A percentile compares a stretch with the other conserved stretches of the same genome.
These are phyloP conservation scores for Pararge aegeria DNA, from an alignment of 1,140 invertebrate species.

Conservation along the genomic window DNA sequence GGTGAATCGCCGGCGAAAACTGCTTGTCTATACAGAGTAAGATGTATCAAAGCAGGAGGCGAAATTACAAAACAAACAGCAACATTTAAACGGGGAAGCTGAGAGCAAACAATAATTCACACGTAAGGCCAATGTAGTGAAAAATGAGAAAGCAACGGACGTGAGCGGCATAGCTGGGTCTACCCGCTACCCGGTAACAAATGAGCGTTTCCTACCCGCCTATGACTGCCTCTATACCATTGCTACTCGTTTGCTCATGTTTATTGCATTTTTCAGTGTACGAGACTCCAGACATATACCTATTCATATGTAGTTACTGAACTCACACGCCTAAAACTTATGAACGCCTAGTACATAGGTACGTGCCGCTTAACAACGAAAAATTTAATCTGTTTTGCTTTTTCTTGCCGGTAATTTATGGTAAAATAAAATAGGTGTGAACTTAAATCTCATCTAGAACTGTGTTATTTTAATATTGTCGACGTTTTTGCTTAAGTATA, in stretches of 20 bases:
- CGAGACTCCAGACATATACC: not conserved
- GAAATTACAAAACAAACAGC: slow-evolving; percentile 22
- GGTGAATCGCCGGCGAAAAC: too few species aligned
- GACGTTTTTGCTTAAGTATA: too few species aligned
- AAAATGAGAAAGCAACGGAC: slow-evolving; percentile 73
- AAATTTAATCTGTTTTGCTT: too few species aligned
- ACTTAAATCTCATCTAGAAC: too few species aligned
- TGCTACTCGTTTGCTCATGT: slow-evolving; percentile 8
- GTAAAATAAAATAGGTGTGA: too few species aligned
- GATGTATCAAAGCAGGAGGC: not conserved
- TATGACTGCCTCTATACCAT: slow-evolving; percentile 19
- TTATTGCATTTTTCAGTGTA: slow-evolving; percentile 21
- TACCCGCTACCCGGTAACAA: slow-evolving; percentile 56
- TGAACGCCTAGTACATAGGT: too few species aligned
- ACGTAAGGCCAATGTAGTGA: slow-evolving; percentile 78
- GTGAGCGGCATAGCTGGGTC: slow-evolving; percentile 59
- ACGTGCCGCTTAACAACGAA: too few species aligned
- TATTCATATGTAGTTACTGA: not conserved
- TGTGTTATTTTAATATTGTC: too few species aligned
- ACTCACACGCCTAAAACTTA: not conserved
- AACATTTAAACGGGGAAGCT: slow-evolving; percentile 31
- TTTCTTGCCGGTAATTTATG: too few species aligned
- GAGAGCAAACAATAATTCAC: slow-evolving; percentile 74
- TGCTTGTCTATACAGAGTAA: not conserved
- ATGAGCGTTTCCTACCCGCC: slow-evolving; percentile 59